These are phyloP conservation scores for Chionomys nivalis DNA, from an alignment of 2,113 vertebrate species.

Conservation along the genomic window DNA sequence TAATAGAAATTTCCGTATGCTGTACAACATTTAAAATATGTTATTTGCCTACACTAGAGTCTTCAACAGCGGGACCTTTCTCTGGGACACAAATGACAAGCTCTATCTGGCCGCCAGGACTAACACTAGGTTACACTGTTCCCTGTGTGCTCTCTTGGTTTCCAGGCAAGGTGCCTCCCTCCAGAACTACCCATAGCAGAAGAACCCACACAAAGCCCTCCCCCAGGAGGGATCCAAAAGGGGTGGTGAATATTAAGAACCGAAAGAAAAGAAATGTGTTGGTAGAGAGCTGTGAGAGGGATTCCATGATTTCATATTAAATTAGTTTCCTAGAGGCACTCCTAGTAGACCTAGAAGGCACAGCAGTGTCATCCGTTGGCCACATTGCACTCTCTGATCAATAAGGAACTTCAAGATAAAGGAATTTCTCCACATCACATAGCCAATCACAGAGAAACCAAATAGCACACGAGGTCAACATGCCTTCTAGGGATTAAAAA, in stretches of 20 bases:
- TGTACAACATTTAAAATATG: constrained; percentile 77
- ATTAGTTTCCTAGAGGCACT: constrained; percentile 13
- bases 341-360: neutral
- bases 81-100: constrained; percentile 70
- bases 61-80: constrained; percentile 76
- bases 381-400: neutral
- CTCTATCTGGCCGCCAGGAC: constrained; percentile 71
- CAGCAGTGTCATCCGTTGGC: neutral
- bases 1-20: constrained; percentile 81
- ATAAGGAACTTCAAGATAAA: neutral
- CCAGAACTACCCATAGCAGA: constrained; percentile 7
- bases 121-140: constrained; percentile 70
- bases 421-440: neutral
- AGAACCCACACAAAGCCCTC: neutral
- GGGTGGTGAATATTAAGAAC: neutral
- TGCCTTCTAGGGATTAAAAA: neutral
- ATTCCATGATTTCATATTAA: constrained; percentile 41
- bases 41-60: constrained; percentile 73
- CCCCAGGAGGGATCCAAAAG: neutral
- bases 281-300: neutral
- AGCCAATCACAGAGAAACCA: neutral
- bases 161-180: constrained; percentile 59
- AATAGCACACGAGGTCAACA: neutral
- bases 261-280: constrained; percentile 23
- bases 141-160: constrained; percentile 59